A percentile compares a stretch with the other conserved stretches of the same genome.
These are phyloP conservation scores for Diarsia dahlii DNA, from an alignment of 2,888 invertebrate species.

Conservation along the genomic window DNA sequence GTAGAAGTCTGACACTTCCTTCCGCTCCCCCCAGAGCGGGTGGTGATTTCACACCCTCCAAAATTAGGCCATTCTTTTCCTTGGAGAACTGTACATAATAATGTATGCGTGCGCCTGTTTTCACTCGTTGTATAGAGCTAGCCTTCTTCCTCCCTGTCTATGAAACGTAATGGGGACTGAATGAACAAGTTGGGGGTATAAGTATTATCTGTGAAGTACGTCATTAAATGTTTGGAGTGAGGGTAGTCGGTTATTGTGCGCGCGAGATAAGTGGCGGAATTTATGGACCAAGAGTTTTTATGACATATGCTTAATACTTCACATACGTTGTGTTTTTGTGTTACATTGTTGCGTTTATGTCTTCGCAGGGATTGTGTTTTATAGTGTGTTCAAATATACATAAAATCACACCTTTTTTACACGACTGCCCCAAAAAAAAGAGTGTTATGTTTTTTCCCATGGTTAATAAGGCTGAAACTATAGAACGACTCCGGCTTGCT, in stretches of 20 bases:
- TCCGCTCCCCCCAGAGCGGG: no score
- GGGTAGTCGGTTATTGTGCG: conserved; percentile 49
- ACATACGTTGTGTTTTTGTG: conserved; percentile 12
- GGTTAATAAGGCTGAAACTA: not conserved
- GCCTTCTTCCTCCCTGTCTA: not conserved
- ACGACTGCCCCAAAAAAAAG: no score
- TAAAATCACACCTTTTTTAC: not conserved
- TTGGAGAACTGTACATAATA: not conserved
- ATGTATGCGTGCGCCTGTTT: no score
- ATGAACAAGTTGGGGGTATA: conserved; percentile 46
- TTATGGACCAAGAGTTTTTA: conserved; percentile 48
- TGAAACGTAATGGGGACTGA: conserved; percentile 13
- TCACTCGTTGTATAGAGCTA: not conserved
- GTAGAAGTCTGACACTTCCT: no score
- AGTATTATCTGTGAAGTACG: conserved; percentile 49
- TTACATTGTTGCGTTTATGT: conserved; percentile 29
- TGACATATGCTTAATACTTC: conserved; percentile 32
- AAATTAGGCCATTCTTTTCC: not conserved
- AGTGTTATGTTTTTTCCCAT: no score
- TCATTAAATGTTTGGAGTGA: conserved; percentile 62
- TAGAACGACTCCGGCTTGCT: no score
- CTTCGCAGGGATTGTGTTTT: not conserved
- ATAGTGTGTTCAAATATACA: not conserved
- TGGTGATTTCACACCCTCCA: no score
- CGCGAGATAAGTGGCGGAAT: conserved; percentile 42